Percentiles rank a stretch among this genome's conserved stretches.
These are phyloP conservation scores for Fundulus diaphanus DNA, from an alignment of 2,797 vertebrate genomes.

Conservation along the genomic window DNA sequence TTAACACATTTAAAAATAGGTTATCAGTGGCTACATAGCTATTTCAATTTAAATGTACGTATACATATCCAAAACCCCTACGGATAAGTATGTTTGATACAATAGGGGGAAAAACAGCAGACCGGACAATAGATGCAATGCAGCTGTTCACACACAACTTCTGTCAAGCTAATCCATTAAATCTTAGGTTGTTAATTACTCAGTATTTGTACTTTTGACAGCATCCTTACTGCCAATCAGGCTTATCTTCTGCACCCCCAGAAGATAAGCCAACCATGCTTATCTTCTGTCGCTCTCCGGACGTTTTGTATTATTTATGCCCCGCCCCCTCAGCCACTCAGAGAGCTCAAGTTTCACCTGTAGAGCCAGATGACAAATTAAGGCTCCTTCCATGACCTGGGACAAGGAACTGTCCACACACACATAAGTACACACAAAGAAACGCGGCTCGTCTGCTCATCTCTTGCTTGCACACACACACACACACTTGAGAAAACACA, in stretches of 20 bases:
- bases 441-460: slow-evolving; percentile 36
- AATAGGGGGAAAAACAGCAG: slow-evolving; percentile 14
- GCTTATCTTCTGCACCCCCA: slow-evolving; percentile 43
- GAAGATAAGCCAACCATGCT: slow-evolving; percentile 18
- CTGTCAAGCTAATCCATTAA: slow-evolving; percentile 1
- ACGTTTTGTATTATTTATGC: slow-evolving; percentile 81
- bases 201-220: slow-evolving; percentile 15
- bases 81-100: slow-evolving; percentile 8
- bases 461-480: slow-evolving; percentile 34
- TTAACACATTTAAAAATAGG: slow-evolving; percentile 71
- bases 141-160: slow-evolving; percentile 8
- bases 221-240: slow-evolving; percentile 34
- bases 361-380: slow-evolving; percentile 82
- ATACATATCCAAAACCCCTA: slow-evolving; percentile 1
- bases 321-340: slow-evolving; percentile 70
- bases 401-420: slow-evolving; percentile 64
- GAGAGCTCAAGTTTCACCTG: slow-evolving; percentile 76
- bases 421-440: slow-evolving; percentile 29
- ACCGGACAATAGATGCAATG: slow-evolving; percentile 18
- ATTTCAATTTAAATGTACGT: slow-evolving; percentile 23
- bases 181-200: slow-evolving; percentile 8
- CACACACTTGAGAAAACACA: slow-evolving; percentile 43
- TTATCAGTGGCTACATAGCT: slow-evolving; percentile 27
- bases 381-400: slow-evolving; percentile 77
- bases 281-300: slow-evolving; percentile 41